A percentile compares a stretch with the other conserved stretches of the same genome.
Evolutionary conservation across 2,797 vertebrate genomes (phyloP).

Genomic region (Sorex maritimensis): DNA sequence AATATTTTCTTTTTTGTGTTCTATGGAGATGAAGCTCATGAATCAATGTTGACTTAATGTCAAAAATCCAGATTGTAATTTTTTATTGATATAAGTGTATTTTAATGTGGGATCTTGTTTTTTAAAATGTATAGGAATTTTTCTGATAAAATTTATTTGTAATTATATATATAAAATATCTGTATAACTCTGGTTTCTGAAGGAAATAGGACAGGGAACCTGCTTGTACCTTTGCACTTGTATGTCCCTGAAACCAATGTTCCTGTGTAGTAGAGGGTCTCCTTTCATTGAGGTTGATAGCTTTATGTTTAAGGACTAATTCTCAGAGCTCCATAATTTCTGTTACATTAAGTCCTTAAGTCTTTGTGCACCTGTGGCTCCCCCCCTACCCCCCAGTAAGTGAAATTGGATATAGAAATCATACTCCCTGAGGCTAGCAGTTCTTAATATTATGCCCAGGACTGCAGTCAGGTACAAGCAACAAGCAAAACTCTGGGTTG

Average conservation of each 20-base stretch:
- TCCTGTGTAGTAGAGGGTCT: not conserved
- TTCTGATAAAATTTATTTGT: not conserved
- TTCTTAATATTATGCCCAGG: not conserved
- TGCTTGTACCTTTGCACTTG: not conserved
- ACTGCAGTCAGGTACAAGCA: conserved; percentile 52
- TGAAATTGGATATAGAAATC: conserved; percentile 81
- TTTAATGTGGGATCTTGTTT: not conserved
- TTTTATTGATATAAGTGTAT: not conserved
- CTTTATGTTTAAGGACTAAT: conserved; percentile 35
- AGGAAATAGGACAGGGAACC: not conserved
- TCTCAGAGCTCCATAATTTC: conserved; percentile 60
- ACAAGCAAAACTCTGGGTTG: conserved; percentile 45
- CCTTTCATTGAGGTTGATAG: conserved; percentile 7
- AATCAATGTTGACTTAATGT: conserved; percentile 39
- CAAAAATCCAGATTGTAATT: not conserved
- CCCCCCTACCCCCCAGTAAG: conserved; percentile 5
- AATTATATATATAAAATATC: conserved; percentile 54
- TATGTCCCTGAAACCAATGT: not conserved
- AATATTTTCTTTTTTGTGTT: conserved; percentile 21
- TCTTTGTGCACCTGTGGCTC: conserved; percentile 54
- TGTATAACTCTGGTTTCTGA: not conserved
- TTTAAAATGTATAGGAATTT: conserved; percentile 40
- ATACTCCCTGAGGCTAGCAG: conserved; percentile 61
- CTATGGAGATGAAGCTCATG: not conserved
- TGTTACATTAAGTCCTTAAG: conserved; percentile 69